Conservation (phyloP, 2,113 vertebrate species). For the Manacus vitellinus region DNA sequence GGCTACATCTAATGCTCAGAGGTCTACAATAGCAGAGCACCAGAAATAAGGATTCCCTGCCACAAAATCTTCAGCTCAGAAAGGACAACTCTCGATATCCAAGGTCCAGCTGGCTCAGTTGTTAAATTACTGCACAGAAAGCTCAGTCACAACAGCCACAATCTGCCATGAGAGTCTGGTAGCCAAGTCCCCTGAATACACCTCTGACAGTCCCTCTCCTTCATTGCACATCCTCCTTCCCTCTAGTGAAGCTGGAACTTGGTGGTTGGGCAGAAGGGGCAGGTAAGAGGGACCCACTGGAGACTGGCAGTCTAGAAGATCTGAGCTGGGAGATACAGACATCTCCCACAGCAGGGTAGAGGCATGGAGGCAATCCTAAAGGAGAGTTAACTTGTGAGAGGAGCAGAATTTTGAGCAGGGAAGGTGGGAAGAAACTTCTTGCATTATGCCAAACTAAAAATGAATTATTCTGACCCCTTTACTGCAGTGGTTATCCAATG, state of each 20-base stretch:
- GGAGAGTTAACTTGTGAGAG: neutral
- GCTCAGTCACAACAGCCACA: neutral
- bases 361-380: neutral
- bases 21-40: neutral
- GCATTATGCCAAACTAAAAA: slow-evolving; percentile 47
- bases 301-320: neutral
- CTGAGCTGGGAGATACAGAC: neutral
- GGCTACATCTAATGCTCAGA: neutral
- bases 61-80: neutral
- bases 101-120: neutral
- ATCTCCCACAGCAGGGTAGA: neutral
- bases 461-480: slow-evolving; percentile 68
- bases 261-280: neutral
- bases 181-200: accelerated
- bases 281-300: neutral
- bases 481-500: slow-evolving; percentile 63
- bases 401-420: neutral
- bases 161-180: accelerated
- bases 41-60: neutral
- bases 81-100: neutral
- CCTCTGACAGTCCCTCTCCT: neutral
- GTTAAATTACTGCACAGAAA: neutral
- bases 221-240: neutral
- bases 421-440: slow-evolving; percentile 10
- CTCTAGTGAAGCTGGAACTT: neutral